Base-by-base conservation (phyloP, 2,888 invertebrate species). In the Criorhina ranunculi region DNA sequence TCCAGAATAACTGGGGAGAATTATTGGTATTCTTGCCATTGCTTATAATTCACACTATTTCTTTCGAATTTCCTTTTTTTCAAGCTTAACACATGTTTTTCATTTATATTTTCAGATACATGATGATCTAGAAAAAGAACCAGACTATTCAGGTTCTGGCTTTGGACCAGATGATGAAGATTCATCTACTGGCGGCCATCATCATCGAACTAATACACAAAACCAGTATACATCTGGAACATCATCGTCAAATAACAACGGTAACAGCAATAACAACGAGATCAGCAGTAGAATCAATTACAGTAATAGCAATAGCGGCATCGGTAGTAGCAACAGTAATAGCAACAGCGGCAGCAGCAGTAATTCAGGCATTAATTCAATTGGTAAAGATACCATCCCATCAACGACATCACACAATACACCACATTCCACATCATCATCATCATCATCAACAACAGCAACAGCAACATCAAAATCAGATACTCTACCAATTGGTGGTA, bases 81-180 rank as follows among this genome's bases (percentile, higher is more conserved):
- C n/a, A n/a, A n/a, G n/a, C n/a, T n/a, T n/a, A n/a, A n/a, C n/a
- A n/a, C n/a, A n/a, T n/a, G n/a, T n/a, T 59, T 51, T 29, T 15
- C 35, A 35, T 40, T 19, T 83, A 24, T 86, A 24, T 62, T 89
- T 90, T 31, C 88, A 92, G 92, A 89, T 91, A 83, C 92, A 91
- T 87, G 92, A 92, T 88, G 92, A 92, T 91, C 88, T 92, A 94
- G 90, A 94, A 75, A 92, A 95, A 92, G 96, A 96, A 92, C 92
- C 94, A 88, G 96, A 96, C 93, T 95, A 96, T 90, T 96, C 96
- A 90, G 97, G 97, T 89, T 96, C 96, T 91, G 97, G 97, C 87
- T 95, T 94, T 93, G 96, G 96, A 87, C 95, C 95, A 86, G 96
- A 96, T 93, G 96, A 96, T 93, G 96, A 96, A 90, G 96, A 95